phyloP scores from a whole-genome alignment of 2,113 vertebrate genomes.

The Tachycineta bicolor region DNA sequence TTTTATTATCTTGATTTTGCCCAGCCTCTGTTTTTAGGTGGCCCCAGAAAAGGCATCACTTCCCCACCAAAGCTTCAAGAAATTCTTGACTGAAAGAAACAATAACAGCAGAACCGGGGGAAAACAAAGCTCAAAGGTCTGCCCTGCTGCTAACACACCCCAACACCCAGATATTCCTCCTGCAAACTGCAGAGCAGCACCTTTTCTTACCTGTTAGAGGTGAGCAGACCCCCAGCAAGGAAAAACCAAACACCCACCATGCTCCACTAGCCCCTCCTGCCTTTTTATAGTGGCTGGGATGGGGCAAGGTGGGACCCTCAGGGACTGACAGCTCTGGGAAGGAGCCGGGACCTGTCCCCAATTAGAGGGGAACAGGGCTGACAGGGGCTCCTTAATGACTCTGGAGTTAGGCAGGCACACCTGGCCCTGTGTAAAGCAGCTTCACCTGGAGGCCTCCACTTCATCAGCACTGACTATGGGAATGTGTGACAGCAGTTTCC shows the following conservation, averaged over 20 bases:
- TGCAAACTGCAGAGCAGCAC: fast-evolving
- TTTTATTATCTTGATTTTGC: not conserved
- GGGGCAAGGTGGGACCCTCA: not conserved
- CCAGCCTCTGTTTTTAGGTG: not conserved
- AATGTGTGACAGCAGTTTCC: not conserved
- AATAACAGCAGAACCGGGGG: fast-evolving
- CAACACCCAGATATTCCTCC: fast-evolving
- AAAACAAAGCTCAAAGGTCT: not conserved
- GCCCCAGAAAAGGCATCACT: not conserved
- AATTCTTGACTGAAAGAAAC: fast-evolving
- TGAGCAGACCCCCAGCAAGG: fast-evolving
- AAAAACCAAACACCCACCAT: fast-evolving
- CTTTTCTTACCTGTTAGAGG: fast-evolving
- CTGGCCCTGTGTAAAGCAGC: not conserved
- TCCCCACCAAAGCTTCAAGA: not conserved
- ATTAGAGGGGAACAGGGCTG: not conserved
- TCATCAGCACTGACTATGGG: not conserved
- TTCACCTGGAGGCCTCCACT: not conserved
- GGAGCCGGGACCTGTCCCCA: not conserved
- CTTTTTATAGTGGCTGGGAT: not conserved
- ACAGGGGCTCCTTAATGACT: not conserved
- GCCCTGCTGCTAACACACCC: not conserved
- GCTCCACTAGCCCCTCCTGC: fast-evolving
- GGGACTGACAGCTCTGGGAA: not conserved
- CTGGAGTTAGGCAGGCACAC: not conserved